Percentiles rank a stretch among this genome's conserved stretches.
Evolutionary conservation across 2,888 invertebrate genomes (phyloP).

Genomic region (Zonitis immaculata): DNA sequence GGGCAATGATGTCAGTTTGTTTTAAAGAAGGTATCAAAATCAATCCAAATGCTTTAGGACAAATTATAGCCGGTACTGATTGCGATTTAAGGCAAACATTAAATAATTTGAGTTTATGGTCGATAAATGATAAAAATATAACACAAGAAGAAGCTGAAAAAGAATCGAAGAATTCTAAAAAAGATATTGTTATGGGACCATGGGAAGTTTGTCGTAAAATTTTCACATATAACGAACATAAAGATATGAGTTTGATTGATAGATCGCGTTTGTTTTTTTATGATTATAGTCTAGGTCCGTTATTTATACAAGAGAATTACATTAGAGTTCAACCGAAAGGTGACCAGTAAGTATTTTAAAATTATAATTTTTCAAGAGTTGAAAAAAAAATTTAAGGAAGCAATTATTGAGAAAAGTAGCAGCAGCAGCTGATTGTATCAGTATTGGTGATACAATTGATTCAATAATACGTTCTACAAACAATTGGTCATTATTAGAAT

Average conservation of each 20-base stretch:
- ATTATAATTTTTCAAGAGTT: neutral
- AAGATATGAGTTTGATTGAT: constrained; percentile 71
- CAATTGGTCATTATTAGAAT: constrained; percentile 84
- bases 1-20: constrained; percentile 86
- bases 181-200: constrained; percentile 84
- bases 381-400: neutral
- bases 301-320: constrained; percentile 99
- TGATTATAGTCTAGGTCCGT: constrained; percentile 92
- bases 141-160: constrained; percentile 55
- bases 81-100: constrained; percentile 93
- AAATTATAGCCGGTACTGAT: constrained; percentile 81
- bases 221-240: constrained; percentile 75
- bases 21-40: constrained; percentile 86
- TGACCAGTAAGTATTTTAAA: constrained; percentile 56
- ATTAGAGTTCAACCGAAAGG: constrained; percentile 71
- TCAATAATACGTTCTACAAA: constrained; percentile 71
- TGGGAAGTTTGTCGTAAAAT: constrained; percentile 92
- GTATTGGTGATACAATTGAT: constrained; percentile 81
- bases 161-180: constrained; percentile 61
- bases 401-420: constrained; percentile 57
- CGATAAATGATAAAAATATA: constrained; percentile 52
- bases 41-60: constrained; percentile 67
- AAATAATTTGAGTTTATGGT: constrained; percentile 82
- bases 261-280: constrained; percentile 91
- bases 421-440: constrained; percentile 79